Base-by-base conservation (phyloP, 2,888 invertebrate species). In the Drepana falcataria region DNA sequence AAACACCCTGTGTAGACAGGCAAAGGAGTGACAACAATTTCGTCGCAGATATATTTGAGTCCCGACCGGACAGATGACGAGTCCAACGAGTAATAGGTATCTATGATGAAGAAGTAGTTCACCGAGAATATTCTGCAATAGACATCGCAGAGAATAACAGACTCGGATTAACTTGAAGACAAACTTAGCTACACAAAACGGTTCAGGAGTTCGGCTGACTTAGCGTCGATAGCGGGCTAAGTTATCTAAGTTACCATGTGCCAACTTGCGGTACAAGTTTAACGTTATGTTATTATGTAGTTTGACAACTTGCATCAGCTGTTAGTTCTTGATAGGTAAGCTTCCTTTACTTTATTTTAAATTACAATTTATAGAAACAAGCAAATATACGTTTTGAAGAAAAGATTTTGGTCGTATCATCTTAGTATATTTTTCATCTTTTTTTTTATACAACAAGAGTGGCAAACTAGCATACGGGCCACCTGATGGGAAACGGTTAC, bases 201-300 rank as follows among this genome's bases (percentile, higher is more conserved):
- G 84, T 83, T 81, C 65, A 68, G 64, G 73, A 84, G 78, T 85
- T 83, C 70, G 74, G 64, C 81, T 83, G 83, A 87, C 85, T 85
- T 85, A 85, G 83, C 85, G 79, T 81, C 81, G 86, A 87, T 86
- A 85, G 75, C 73, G 70, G 64, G 81, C 80, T 79, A 80, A 87
- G 76, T 85, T 85, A 85, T 83, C 81, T 71, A 75, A 81, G 79
- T 85, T 85, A 81, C 80, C 73, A 75, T 66, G 67, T 72, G 76
- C 79, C 75, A 80, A 85, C 80, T 87, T 82, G 81, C 64, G 73
- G 80, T 61, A 69, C 72, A 82, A 85, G 77, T 88, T 87, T 75
- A 78, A 77, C 76, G 73, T 75, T 79, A 82, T 78, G 78, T 83
- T 87, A 83, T 82, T 83, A 44, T 7, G 9, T 6, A 78, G 69